Conservation (phyloP, 2,888 invertebrate species). For the Keiferia lycopersicella region DNA sequence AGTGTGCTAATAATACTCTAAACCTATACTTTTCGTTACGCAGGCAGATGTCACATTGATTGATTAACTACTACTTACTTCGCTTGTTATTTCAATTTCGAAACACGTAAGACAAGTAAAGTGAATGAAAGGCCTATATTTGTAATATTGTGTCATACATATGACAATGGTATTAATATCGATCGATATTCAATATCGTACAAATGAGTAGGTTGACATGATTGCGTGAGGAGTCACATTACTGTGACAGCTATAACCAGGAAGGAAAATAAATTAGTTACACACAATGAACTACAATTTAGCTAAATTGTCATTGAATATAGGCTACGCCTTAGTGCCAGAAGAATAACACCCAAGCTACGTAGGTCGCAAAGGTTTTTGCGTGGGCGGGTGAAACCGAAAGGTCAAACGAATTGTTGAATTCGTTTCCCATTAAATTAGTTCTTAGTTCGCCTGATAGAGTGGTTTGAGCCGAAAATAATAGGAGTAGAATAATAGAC, state of each 20-base stretch:
- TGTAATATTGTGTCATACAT: background rate
- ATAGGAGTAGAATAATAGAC: slow-evolving; percentile 30
- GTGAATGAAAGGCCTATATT: background rate
- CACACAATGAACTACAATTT: background rate
- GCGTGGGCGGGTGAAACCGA: slow-evolving; percentile 14
- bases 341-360: background rate
- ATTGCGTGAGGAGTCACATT: background rate
- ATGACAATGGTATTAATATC: slow-evolving; percentile 7
- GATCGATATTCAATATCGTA: background rate
- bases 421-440: background rate
- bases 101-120: background rate
- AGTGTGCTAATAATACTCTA: background rate
- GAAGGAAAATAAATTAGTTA: background rate
- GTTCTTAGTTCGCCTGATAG: slow-evolving; percentile 18
- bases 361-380: slow-evolving; percentile 10
- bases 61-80: slow-evolving; percentile 1
- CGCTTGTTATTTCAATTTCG: background rate
- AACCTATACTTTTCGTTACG: background rate
- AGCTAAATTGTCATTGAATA: slow-evolving; percentile 3
- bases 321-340: background rate
- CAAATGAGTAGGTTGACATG: background rate
- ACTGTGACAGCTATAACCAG: slow-evolving; percentile 5
- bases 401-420: slow-evolving; percentile 13
- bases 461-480: slow-evolving; percentile 24
- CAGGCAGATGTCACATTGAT: background rate